A percentile compares a stretch with the other conserved stretches of the same genome.
Evolutionary conservation across 2,888 invertebrate genomes (phyloP).

Genomic region (Orthosia gothica): DNA sequence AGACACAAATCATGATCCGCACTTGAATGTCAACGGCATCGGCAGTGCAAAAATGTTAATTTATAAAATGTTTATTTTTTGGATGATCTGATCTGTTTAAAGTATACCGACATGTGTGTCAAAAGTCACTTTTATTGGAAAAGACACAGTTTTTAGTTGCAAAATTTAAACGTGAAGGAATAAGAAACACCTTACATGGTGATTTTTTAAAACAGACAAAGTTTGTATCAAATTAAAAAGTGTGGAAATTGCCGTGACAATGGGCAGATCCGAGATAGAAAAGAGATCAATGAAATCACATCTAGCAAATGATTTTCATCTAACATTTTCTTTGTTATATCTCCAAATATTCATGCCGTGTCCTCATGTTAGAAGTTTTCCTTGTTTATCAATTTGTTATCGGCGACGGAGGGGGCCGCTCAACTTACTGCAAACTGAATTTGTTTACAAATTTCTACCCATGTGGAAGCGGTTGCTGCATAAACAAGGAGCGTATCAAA

Average conservation of each 20-base stretch:
- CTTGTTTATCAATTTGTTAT: conserved; percentile 36
- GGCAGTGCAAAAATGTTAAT: neutral
- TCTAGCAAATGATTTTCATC: neutral
- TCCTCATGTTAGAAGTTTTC: conserved; percentile 20
- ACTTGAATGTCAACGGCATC: neutral
- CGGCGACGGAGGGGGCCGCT: conserved; percentile 14
- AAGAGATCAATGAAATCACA: neutral
- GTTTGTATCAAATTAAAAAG: neutral
- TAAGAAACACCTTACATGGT: too few species aligned
- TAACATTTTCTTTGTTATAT: neutral
- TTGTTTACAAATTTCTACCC: conserved; percentile 43
- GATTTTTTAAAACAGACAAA: too few species aligned
- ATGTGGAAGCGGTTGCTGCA: conserved; percentile 15
- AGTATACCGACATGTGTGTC: too few species aligned
- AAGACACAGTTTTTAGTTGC: too few species aligned
- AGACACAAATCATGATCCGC: conserved; percentile 5
- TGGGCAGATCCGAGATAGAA: neutral
- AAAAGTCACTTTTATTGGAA: too few species aligned
- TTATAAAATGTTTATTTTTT: too few species aligned
- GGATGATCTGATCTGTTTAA: too few species aligned
- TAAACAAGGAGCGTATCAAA: conserved; percentile 25
- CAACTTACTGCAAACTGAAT: conserved; percentile 43
- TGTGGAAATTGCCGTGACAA: too few species aligned
- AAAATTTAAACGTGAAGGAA: too few species aligned
- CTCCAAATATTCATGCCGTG: conserved; percentile 10